phyloP scores from a whole-genome alignment of 2,113 vertebrate genomes.

The Atractosteus spatula region DNA sequence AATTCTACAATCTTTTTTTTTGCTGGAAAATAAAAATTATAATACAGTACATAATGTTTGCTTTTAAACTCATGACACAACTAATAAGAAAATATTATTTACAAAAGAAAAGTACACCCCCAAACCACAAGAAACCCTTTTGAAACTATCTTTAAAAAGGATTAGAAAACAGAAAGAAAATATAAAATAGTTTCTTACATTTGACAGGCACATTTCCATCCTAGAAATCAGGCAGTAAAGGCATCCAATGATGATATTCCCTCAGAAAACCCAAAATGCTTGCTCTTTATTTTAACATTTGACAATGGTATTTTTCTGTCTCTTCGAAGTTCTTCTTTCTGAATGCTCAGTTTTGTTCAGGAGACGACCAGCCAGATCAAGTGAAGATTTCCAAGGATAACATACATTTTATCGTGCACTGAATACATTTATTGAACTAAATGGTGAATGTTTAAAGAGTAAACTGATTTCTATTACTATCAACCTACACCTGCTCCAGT shows the following conservation, averaged over 20 bases:
- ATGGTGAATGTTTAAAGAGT: constrained; percentile 63
- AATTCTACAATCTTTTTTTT: no score
- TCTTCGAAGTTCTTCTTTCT: not conserved
- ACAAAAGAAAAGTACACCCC: no score
- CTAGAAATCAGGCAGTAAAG: not conserved
- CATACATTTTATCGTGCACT: constrained; percentile 48
- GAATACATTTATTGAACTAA: constrained; percentile 59
- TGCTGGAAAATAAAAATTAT: no score
- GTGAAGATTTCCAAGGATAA: constrained; percentile 25
- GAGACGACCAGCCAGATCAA: not conserved
- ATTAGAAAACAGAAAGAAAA: not conserved
- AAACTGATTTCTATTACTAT: constrained; percentile 51
- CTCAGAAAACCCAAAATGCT: no score
- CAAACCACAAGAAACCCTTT: no score
- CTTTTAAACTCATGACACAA: no score
- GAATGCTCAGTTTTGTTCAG: not conserved
- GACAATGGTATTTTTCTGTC: not conserved
- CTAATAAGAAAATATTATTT: no score
- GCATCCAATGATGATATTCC: not conserved
- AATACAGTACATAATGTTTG: no score
- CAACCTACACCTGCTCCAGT: constrained; percentile 48
- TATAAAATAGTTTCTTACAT: not conserved
- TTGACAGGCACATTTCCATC: not conserved
- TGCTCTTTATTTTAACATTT: not conserved
- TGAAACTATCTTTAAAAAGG: no score